Base-by-base conservation (phyloP, 2,888 invertebrate genomes). In the Drosophila hamatofila region DNA sequence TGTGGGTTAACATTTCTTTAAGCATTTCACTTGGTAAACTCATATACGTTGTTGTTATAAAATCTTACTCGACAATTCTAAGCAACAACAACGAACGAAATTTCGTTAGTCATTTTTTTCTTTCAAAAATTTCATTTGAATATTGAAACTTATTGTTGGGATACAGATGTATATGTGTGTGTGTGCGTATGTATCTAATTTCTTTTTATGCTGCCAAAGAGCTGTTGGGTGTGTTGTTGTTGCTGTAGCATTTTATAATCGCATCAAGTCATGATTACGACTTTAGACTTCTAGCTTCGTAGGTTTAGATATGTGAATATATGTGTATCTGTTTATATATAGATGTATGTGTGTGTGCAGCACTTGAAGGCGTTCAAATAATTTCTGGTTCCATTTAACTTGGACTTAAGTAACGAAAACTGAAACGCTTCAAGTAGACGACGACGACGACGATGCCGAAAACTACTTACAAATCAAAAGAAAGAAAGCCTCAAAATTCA, bases 191-290 rank as follows among this genome's bases (percentile, higher is more conserved):
- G 78, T 85, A 78, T 83, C 84, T 89, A 88, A 88, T 89, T 88
- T 88, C 88, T 86, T 86, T 88, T 74, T 70, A 65, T 75, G 72
- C 71, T 83, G 77, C 78, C 79, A 73, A 83, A 77, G 73, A 76
- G 71, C 84, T 72, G 71, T 82, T 75, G 61, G 52, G 27, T 62
- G 61, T 75, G 74, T 71, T 75, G 74, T 70, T 77, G 73, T 67
- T 75, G 30, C 6, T 48, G 62, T 65, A 66, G 70, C 67, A 72
- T 86, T 86, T 83, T 89, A 83, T 88, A 88, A 88, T 88, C 88
- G 89, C 88, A 88, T 88, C 88, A 88, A 88, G 88, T 88, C 88
- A 88, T 88, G 88, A 89, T 88, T 88, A 88, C 71, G 80, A 83
- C 84, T 86, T 86, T 48, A 57, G 51, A 27, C 56, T 70, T 54